phyloP scores from a whole-genome alignment of 2,888 invertebrate species.

The Cheilosia vulpina region DNA sequence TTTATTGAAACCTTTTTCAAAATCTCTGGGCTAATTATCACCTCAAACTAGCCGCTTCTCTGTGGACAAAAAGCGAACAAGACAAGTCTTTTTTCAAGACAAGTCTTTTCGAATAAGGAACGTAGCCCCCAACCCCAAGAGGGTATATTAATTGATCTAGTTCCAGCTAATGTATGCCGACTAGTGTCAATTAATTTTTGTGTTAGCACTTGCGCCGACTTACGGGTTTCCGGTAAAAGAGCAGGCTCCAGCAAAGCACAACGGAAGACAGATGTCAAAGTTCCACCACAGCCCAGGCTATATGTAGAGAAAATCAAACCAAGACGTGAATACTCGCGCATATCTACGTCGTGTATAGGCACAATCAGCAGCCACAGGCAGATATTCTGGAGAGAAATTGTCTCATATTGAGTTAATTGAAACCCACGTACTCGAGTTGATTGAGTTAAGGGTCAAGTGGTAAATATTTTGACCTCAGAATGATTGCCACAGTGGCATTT shows the following conservation, averaged over 20 bases:
- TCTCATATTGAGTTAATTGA: constrained; percentile 74
- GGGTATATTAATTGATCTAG: not conserved
- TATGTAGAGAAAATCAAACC: constrained; percentile 51
- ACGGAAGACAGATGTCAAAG: constrained; percentile 63
- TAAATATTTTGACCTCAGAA: constrained; percentile 77
- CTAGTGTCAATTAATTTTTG: not conserved
- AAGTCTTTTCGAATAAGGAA: no score
- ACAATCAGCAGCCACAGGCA: constrained; percentile 17
- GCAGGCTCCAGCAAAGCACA: not conserved
- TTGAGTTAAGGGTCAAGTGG: constrained; percentile 77
- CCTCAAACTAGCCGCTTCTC: no score
- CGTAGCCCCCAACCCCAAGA: not conserved
- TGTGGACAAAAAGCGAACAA: no score
- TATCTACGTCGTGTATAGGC: not conserved
- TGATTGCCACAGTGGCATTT: constrained; percentile 76
- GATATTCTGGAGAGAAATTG: constrained; percentile 59
- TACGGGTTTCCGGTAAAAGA: constrained; percentile 36
- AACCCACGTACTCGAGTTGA: constrained; percentile 77
- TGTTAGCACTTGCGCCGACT: not conserved
- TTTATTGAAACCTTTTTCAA: no score
- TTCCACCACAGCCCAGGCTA: constrained; percentile 8
- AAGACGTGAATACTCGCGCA: constrained; percentile 33
- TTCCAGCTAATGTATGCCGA: not conserved
- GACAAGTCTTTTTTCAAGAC: no score
- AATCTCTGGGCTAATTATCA: no score